These are phyloP conservation scores for Micropoecilia bifurca DNA, from an alignment of 2,797 vertebrate species.

Conservation along the genomic window DNA sequence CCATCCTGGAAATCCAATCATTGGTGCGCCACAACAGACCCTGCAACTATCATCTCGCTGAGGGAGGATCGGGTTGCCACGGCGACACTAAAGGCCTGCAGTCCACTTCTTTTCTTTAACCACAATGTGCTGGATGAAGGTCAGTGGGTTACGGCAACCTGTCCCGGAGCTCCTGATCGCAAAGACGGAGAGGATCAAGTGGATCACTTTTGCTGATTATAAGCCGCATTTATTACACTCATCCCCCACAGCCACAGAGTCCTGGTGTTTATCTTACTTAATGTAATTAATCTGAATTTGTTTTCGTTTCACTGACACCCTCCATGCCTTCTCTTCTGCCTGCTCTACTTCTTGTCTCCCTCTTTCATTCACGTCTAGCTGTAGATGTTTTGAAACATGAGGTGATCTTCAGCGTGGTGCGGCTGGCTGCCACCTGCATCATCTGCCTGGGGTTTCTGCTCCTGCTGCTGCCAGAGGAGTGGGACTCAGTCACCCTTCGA, in stretches of 20 bases:
- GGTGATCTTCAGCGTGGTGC: slow-evolving; percentile 96
- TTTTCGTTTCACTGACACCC: slow-evolving; percentile 42
- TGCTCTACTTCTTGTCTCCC: slow-evolving; percentile 29
- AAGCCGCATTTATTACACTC: slow-evolving; percentile 64
- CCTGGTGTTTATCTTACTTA: slow-evolving; percentile 72
- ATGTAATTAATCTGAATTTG: slow-evolving; percentile 73
- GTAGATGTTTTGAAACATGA: slow-evolving; percentile 97
- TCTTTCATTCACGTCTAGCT: slow-evolving; percentile 74
- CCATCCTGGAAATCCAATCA: slow-evolving; percentile 72
- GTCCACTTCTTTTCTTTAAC: slow-evolving; percentile 72
- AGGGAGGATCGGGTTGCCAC: slow-evolving; percentile 78
- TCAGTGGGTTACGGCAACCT: slow-evolving; percentile 69
- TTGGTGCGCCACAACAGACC: slow-evolving; percentile 57
- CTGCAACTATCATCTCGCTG: slow-evolving; percentile 67
- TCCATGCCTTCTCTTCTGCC: slow-evolving; percentile 6
- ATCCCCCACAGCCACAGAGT: slow-evolving; percentile 57
- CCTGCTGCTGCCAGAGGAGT: slow-evolving; percentile 95
- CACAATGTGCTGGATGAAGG: slow-evolving; percentile 69
- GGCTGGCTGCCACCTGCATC: slow-evolving; percentile 94
- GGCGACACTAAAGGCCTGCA: slow-evolving; percentile 79
- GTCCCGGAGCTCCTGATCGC: slow-evolving; percentile 49
- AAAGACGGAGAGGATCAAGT: slow-evolving; percentile 64
- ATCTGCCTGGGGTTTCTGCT: slow-evolving; percentile 96
- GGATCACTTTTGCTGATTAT: slow-evolving; percentile 66
- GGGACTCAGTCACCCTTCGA: slow-evolving; percentile 94